Percentiles rank a stretch among this genome's conserved stretches.
These are phyloP conservation scores for Coreius guichenoti DNA, from an alignment of 2,797 vertebrate genomes.

Conservation along the genomic window DNA sequence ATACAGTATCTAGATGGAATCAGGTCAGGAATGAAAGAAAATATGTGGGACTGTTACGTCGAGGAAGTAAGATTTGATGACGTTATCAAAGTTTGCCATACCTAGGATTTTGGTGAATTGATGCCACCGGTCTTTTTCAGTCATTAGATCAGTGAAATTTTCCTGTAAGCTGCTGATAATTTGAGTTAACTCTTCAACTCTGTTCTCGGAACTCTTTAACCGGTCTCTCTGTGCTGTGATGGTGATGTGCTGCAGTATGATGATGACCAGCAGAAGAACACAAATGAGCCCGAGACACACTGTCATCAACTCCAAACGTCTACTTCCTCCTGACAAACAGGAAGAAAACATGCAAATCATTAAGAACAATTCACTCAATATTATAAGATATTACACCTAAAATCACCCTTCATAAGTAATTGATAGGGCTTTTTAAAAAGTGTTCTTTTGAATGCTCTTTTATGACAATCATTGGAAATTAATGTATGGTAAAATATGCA, in stretches of 20 bases:
- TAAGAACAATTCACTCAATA: background rate
- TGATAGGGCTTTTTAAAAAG: no score
- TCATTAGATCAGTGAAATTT: background rate
- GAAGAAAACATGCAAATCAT: background rate
- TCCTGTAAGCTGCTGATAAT: background rate
- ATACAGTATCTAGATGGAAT: no score
- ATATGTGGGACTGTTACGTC: no score
- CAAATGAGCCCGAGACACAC: background rate
- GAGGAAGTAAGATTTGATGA: no score
- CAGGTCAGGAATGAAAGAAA: no score
- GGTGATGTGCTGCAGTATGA: background rate
- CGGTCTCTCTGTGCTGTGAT: background rate
- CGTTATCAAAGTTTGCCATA: no score
- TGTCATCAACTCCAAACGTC: background rate
- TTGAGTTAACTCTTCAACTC: background rate
- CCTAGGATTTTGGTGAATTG: no score
- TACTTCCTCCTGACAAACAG: background rate
- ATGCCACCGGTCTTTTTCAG: rapidly evolving
- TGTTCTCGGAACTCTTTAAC: background rate
- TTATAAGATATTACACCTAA: background rate
- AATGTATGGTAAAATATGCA: no score
- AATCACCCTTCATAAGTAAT: background rate
- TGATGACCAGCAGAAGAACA: background rate
- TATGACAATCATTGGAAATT: no score
- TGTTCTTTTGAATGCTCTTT: background rate